Evolutionary conservation across 1,140 invertebrate species (phyloP).

Genomic region (Bombus ignitus): DNA sequence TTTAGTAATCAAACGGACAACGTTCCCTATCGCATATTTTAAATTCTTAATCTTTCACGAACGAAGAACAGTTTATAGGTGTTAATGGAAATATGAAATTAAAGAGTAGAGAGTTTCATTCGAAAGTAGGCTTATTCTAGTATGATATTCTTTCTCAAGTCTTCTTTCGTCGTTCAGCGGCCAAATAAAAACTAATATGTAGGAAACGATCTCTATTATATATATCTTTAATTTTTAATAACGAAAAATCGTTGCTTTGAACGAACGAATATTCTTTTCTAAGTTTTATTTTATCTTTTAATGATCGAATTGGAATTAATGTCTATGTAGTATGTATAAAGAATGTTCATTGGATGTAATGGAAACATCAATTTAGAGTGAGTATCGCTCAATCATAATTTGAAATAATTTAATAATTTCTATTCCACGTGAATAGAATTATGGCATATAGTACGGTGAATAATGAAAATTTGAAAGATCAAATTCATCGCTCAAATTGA

Average conservation of each 20-base stretch:
- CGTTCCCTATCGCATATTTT: too few species aligned
- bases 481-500: slow-evolving; percentile 7
- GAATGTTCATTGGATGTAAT: not conserved
- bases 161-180: too few species aligned
- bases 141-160: too few species aligned
- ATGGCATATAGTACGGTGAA: not conserved
- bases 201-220: too few species aligned
- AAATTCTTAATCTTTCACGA: too few species aligned
- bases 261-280: not conserved
- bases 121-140: too few species aligned
- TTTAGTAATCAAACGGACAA: not conserved
- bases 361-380: not conserved
- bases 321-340: too few species aligned
- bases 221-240: too few species aligned
- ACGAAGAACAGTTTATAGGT: not conserved
- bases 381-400: not conserved
- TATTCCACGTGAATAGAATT: not conserved
- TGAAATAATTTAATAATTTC: not conserved
- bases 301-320: not conserved
- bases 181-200: too few species aligned
- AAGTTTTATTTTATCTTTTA: not conserved
- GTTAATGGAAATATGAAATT: not conserved
- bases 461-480: not conserved
- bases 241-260: too few species aligned
- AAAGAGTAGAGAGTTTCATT: too few species aligned